Percentiles rank a stretch among this genome's conserved stretches.
These are phyloP conservation scores for Neoniphon sammara DNA, from an alignment of 2,797 vertebrate species.

Conservation along the genomic window DNA sequence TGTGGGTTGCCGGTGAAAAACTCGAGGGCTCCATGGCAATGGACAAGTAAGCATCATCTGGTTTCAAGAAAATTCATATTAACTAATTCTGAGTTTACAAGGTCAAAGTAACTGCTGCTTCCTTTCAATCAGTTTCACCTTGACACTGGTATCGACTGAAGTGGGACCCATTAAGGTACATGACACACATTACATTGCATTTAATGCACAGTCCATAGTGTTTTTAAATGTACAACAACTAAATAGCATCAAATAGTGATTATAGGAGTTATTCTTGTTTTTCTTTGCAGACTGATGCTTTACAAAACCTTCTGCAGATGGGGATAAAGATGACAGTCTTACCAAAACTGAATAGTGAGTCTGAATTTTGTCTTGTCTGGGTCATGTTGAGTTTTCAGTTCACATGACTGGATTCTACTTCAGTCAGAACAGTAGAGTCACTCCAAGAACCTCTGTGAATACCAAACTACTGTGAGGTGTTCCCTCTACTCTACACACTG, in stretches of 20 bases:
- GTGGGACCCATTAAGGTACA: slow-evolving; percentile 78
- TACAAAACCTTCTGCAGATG: neutral
- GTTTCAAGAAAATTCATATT: neutral
- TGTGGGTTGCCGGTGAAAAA: slow-evolving; percentile 34
- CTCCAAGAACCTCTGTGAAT: no score
- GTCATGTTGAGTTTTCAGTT: neutral
- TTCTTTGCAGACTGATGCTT: slow-evolving; percentile 64
- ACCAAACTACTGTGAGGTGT: no score
- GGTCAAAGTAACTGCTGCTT: slow-evolving; percentile 13
- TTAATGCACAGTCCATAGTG: no score
- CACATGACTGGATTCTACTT: neutral
- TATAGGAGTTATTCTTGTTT: neutral
- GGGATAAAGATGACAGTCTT: slow-evolving; percentile 4
- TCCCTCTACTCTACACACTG: no score
- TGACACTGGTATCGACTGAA: slow-evolving; percentile 68
- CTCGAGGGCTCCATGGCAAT: slow-evolving; percentile 66
- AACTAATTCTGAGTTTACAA: neutral
- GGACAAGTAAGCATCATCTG: slow-evolving; percentile 70
- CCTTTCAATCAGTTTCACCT: slow-evolving; percentile 68
- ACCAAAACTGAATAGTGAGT: slow-evolving; percentile 72
- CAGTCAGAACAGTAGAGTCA: no score
- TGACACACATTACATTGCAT: neutral
- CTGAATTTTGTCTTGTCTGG: neutral
- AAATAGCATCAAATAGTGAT: neutral
- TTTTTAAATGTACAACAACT: neutral